A percentile compares a stretch with the other conserved stretches of the same genome.
Evolutionary conservation across 1,140 invertebrate species (phyloP).

Genomic region (Capitella teleta): DNA sequence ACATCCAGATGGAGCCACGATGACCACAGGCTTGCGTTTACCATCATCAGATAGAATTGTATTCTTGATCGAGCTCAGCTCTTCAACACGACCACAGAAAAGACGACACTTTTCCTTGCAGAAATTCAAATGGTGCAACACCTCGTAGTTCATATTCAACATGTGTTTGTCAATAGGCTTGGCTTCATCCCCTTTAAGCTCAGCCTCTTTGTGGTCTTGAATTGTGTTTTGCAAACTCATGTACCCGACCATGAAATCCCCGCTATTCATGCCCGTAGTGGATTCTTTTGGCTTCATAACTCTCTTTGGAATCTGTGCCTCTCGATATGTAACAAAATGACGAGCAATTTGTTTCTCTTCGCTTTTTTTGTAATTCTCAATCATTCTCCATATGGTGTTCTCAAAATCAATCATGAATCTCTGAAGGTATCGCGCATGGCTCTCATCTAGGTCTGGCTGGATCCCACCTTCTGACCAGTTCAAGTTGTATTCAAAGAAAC

Average conservation of each 20-base stretch:
- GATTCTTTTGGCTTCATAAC: no score
- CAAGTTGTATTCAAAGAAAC: neutral
- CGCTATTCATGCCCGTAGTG: no score
- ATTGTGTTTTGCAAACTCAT: no score
- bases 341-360: neutral
- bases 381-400: neutral
- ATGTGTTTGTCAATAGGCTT: no score
- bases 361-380: neutral
- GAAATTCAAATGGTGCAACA: slow-evolving; percentile 87
- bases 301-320: no score
- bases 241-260: no score
- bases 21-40: slow-evolving; percentile 18
- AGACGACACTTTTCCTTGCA: slow-evolving; percentile 64
- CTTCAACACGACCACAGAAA: slow-evolving; percentile 19
- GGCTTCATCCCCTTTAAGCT: no score
- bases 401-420: neutral
- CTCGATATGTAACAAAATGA: slow-evolving; percentile 18
- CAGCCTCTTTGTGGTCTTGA: no score
- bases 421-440: neutral
- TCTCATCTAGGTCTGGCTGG: neutral
- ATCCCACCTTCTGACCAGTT: neutral
- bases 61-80: slow-evolving; percentile 16
- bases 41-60: slow-evolving; percentile 15
- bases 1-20: slow-evolving; percentile 22
- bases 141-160: no score